Evolutionary conservation across 1,140 invertebrate species (phyloP), one percentile per base, ranked within the genome.

Genomic region (Brachionus rotundiformis): DNA sequence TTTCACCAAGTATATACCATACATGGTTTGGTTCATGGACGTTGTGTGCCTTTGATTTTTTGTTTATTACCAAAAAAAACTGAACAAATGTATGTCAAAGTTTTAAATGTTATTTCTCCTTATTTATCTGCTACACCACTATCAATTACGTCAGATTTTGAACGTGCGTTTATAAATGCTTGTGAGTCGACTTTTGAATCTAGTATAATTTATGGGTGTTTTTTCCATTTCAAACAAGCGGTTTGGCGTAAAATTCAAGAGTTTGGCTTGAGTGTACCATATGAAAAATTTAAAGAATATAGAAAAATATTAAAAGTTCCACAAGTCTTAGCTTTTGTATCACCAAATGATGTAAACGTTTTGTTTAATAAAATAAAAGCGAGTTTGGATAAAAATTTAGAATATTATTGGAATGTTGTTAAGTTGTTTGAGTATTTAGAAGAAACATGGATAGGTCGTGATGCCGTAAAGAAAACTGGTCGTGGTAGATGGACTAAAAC

Each of bases 301-400:
- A 59, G 54, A 59, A 59, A 59, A 59, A 59, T 59, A 59, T 59
- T 59, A 59, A 59, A 59, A 27, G 5, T 59, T 25, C 19, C 54
- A 25, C 54, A 59, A 59, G 54, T 59, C 16, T 25, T 59, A 59
- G 54, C 54, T 27, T 59, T 59, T 59, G 25, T 59, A 44, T 11
- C 41, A 44, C 41, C 41, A 44, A 44, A 44, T 44, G 41, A 44
- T 44, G 41, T 44, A 44, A 44, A 44, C 41, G 41, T 44, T 44
- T 44, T 44, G 41, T 44, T 44, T 44, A 44, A 44, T 44, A 44
- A 44, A 44, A 44, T 44, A 44, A 44, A 44, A 44, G 41, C 41
- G 41, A 44, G 41, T 44, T 44, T 44, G 41, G 41, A 44, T 44
- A 44, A 11, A 44, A 44, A 44, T 44, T 44, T 44, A 44, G 41